Evolutionary conservation across 1,140 invertebrate genomes (phyloP), one percentile per base, ranked within the genome.

Genomic region (Polypedilum pembai): DNA sequence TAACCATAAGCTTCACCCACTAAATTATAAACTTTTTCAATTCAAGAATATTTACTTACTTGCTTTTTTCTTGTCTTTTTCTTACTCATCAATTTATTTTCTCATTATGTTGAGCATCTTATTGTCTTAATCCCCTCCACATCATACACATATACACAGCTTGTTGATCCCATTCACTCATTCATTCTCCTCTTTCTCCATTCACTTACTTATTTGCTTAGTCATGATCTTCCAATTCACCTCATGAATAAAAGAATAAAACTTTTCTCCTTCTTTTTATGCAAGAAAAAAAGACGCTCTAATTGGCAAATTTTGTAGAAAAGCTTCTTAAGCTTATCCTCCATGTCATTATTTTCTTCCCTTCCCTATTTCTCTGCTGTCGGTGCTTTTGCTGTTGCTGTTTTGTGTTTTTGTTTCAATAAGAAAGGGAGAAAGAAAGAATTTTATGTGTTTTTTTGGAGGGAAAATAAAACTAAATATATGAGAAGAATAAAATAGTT

Each of bases 181-280:
- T 56, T 33, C n/a, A 33, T 33, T 33, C n/a, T 56, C 45, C 12
- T 3, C 45, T 56, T 56, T 3, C 15, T 15, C 12, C 4, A 15
- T n/a, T n/a, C 12, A 12, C n/a, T 56, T n/a, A 56, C n/a, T 56
- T n/a, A 56, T 56, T n/a, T 56, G 45, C 45, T 56, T 56, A 56
- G 45, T 56, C 45, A 56, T 56, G 45, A 56, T 56, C 45, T 56
- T 56, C 45, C n/a, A 56, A 56, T 56, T 56, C 45, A 56, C 45
- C 45, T 56, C n/a, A 56, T 56, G 45, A 56, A 56, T 56, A 56
- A 56, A n/a, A 56, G 12, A 56, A 56, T 56, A n/a, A 56, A 56
- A 33, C 24, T 33, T 33, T 33, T 33, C 24, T 33, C 24, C 24
- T 33, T 33, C 24, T 33, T 3, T 33, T 33, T 33, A 3, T 33